Conservation (phyloP, 1,140 invertebrate genomes). For the Lepidostoma basale region DNA sequence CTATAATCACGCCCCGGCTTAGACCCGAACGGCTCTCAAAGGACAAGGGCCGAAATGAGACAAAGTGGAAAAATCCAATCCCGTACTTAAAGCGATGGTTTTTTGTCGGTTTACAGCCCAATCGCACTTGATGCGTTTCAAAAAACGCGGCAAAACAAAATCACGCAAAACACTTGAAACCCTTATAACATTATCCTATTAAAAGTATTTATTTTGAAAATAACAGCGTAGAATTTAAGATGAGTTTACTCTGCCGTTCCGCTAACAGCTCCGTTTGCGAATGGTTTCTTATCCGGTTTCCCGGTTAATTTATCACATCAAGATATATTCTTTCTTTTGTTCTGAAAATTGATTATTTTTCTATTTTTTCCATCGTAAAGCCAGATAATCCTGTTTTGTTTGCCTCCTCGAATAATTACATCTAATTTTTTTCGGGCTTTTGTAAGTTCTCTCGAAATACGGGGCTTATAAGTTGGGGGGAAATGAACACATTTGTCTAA, state of each 20-base stretch:
- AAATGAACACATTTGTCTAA: too few species aligned
- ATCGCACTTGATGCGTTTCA: too few species aligned
- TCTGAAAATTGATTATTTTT: slow-evolving; percentile 28
- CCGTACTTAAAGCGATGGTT: slow-evolving; percentile 6
- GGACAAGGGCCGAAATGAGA: not conserved
- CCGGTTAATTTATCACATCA: slow-evolving; percentile 25
- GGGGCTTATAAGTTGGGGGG: too few species aligned
- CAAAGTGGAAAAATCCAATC: slow-evolving; percentile 13
- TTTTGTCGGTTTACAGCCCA: slow-evolving; percentile 24
- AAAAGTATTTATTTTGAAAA: too few species aligned
- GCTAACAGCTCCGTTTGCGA: too few species aligned
- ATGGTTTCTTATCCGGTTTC: too few species aligned
- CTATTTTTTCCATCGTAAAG: slow-evolving; percentile 2
- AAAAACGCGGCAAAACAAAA: too few species aligned
- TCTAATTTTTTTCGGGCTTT: not conserved
- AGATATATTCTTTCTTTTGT: slow-evolving; percentile 23
- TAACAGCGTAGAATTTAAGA: too few species aligned
- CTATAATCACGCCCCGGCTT: not conserved
- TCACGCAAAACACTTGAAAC: too few species aligned
- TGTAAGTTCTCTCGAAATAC: too few species aligned
- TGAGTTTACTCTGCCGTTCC: too few species aligned
- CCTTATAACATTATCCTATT: too few species aligned
- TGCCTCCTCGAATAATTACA: slow-evolving; percentile 7
- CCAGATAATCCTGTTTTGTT: slow-evolving; percentile 23
- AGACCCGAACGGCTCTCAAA: not conserved